Percentiles rank a stretch among this genome's conserved stretches.
These are phyloP conservation scores for Origma solitaria DNA, from an alignment of 2,113 vertebrate species.

Conservation along the genomic window DNA sequence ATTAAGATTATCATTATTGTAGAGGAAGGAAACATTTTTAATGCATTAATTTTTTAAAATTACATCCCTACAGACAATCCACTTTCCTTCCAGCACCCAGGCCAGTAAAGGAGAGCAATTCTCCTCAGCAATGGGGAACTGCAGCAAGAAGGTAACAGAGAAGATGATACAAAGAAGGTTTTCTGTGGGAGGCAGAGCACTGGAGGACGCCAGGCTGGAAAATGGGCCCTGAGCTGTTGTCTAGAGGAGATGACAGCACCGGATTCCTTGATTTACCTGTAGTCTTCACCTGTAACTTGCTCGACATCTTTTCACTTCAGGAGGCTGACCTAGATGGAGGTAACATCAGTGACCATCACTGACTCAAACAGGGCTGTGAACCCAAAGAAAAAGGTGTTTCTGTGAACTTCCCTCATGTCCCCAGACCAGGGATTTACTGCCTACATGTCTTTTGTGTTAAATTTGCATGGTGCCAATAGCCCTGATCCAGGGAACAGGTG, in stretches of 20 bases:
- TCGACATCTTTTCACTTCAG: neutral
- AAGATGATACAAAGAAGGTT: neutral
- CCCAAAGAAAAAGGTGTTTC: neutral
- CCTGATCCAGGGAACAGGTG: neutral
- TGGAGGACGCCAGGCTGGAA: neutral
- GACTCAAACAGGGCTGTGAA: neutral
- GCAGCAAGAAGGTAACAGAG: neutral
- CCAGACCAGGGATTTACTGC: neutral
- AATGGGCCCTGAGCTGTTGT: neutral
- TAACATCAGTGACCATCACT: neutral
- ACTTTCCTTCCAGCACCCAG: neutral
- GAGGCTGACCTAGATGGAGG: neutral
- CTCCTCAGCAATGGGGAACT: neutral
- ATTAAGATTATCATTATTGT: conserved; percentile 29
- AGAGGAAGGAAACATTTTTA: conserved; percentile 55
- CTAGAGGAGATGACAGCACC: neutral
- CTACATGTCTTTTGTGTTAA: neutral
- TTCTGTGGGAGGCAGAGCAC: neutral
- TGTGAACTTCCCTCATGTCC: neutral
- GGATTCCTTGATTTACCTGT: neutral
- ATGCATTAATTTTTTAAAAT: conserved; percentile 7
- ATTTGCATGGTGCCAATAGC: neutral
- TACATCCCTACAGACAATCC: neutral
- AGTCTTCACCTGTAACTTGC: neutral
- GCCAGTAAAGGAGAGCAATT: neutral